phyloP scores from a whole-genome alignment of 2,888 invertebrate genomes.

The Bursaphelenchus okinawaensis region DNA sequence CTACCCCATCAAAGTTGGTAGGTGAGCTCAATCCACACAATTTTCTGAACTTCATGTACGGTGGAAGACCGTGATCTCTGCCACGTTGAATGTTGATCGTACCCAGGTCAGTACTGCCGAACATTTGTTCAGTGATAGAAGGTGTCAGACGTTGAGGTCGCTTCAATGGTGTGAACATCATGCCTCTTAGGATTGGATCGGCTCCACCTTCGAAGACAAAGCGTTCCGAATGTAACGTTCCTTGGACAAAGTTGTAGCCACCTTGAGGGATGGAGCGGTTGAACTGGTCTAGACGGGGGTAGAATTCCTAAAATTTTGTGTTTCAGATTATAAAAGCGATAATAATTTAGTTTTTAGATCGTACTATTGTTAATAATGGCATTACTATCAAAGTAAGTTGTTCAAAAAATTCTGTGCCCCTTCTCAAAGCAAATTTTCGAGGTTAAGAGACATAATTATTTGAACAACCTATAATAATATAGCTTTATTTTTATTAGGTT shows the following conservation, averaged over 20 bases:
- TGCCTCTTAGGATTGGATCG: slow-evolving; percentile 72
- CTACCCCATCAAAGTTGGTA: slow-evolving; percentile 23
- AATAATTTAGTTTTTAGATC: no score
- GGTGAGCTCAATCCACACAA: slow-evolving; percentile 68
- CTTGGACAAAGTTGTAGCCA: slow-evolving; percentile 79
- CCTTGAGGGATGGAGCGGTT: slow-evolving; percentile 79
- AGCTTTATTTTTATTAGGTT: no score
- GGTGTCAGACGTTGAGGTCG: slow-evolving; percentile 75
- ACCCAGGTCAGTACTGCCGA: slow-evolving; percentile 71
- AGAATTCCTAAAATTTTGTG: slow-evolving; percentile 60
- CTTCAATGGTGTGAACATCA: slow-evolving; percentile 52
- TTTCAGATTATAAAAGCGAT: neutral
- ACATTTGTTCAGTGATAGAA: slow-evolving; percentile 87
- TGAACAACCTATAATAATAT: no score
- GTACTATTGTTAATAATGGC: no score
- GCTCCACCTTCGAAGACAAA: slow-evolving; percentile 70
- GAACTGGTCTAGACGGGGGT: slow-evolving; percentile 75
- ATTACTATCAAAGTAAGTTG: no score
- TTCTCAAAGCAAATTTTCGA: no score
- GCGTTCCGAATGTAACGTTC: slow-evolving; percentile 65
- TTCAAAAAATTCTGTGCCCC: no score
- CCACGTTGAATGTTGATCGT: slow-evolving; percentile 90
- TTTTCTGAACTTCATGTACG: slow-evolving; percentile 61
- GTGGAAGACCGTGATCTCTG: slow-evolving; percentile 81
- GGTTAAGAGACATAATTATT: no score